A percentile compares a stretch with the other conserved stretches of the same genome.
phyloP scores from a whole-genome alignment of 2,113 vertebrate species.

The Chascanopsetta lugubris region DNA sequence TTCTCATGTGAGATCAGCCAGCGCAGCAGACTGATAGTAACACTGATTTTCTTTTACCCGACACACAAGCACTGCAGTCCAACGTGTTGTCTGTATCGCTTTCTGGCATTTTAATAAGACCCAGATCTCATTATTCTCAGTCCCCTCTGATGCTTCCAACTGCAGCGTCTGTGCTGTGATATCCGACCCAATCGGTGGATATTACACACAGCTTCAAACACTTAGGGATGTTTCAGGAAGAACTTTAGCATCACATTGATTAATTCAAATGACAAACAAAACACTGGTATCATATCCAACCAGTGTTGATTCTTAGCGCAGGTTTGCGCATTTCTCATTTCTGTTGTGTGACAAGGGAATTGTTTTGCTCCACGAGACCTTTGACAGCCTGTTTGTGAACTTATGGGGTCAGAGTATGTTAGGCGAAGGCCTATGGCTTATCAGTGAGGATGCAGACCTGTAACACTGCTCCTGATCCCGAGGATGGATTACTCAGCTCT shows the following conservation, averaged over 20 bases:
- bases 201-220: constrained; percentile 17
- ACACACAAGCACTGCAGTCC: not conserved
- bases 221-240: constrained; percentile 19
- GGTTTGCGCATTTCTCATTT: not conserved
- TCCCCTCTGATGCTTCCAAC: constrained; percentile 32
- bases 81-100: constrained; percentile 30
- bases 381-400: constrained; percentile 12
- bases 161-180: constrained; percentile 40
- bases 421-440: constrained; percentile 45
- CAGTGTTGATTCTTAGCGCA: not conserved
- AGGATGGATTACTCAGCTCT: constrained; percentile 55
- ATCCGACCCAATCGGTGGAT: constrained; percentile 34
- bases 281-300: constrained; percentile 4
- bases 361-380: not conserved
- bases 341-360: not conserved
- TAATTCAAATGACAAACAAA: constrained; percentile 24
- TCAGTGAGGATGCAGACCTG: constrained; percentile 71
- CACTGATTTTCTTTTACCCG: constrained; percentile 13
- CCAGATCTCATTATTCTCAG: constrained; percentile 43
- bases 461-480: constrained; percentile 42
- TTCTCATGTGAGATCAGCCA: constrained; percentile 5
- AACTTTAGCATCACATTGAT: constrained; percentile 6
- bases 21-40: not conserved
- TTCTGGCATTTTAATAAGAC: constrained; percentile 46
- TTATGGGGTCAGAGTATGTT: constrained; percentile 8